A percentile compares a stretch with the other conserved stretches of the same genome.
phyloP scores from a whole-genome alignment of 1,140 invertebrate species.

The Drosophila serrata region DNA sequence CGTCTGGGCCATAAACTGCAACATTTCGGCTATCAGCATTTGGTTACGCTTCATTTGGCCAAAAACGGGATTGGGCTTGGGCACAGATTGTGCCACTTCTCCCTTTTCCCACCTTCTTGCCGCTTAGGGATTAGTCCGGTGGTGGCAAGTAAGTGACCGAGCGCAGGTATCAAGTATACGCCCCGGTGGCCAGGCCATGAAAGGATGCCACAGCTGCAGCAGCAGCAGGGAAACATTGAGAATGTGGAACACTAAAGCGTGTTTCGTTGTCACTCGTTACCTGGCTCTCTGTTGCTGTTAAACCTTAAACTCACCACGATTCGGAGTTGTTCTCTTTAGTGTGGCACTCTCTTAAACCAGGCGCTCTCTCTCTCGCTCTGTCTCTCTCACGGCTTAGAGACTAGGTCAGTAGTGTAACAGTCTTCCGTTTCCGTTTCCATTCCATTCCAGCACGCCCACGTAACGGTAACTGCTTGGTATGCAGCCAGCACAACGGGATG shows the following conservation, averaged over 20 bases:
- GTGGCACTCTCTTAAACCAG: slow-evolving; percentile 48
- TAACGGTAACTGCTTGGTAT: slow-evolving; percentile 42
- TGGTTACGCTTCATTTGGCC: slow-evolving; percentile 79
- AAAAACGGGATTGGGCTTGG: slow-evolving; percentile 44
- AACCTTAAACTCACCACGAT: slow-evolving; percentile 63
- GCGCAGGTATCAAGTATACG: slow-evolving; percentile 31
- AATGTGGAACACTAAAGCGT: neutral
- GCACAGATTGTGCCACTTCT: slow-evolving; percentile 42
- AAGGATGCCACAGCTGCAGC: neutral
- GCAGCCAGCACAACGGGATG: slow-evolving; percentile 51
- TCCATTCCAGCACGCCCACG: slow-evolving; percentile 25
- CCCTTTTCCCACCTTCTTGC: neutral
- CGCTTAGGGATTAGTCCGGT: neutral
- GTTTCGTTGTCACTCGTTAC: slow-evolving; percentile 4
- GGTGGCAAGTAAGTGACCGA: slow-evolving; percentile 46
- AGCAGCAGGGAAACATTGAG: neutral
- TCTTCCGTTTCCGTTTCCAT: slow-evolving; percentile 27
- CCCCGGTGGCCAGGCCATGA: slow-evolving; percentile 20
- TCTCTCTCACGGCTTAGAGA: slow-evolving; percentile 10
- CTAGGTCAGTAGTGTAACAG: slow-evolving; percentile 74
- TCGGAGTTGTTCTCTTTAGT: slow-evolving; percentile 67
- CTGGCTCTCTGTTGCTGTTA: slow-evolving; percentile 62
- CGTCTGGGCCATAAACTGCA: slow-evolving; percentile 70
- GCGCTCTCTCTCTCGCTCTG: neutral
- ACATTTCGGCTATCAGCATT: slow-evolving; percentile 78